Evolutionary conservation across 2,797 vertebrate genomes (phyloP), one percentile per base, ranked within the genome.

Genomic region (Sebastes itinus): DNA sequence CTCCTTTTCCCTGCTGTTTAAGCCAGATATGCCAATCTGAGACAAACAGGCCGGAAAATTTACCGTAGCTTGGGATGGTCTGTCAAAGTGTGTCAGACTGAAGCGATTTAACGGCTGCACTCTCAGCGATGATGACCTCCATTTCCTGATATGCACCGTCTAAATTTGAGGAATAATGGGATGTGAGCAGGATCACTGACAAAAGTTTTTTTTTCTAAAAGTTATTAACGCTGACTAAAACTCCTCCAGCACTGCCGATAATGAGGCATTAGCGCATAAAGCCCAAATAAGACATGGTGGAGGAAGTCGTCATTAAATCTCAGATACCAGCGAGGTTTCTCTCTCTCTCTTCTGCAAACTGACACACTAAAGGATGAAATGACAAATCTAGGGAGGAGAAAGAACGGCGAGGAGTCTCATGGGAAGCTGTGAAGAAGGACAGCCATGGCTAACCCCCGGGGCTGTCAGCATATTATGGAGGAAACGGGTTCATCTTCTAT

Each of bases 91-190:
- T 88, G 87, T 89, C 87, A 88, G 84, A 85, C 69, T 78, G 82
- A 89, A 87, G 84, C 84, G 88, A 92, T 38, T 92, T 90, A 91
- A 78, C 14, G 18, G 75, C 69, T 32, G 67, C 78, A 87, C 71
- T 76, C 76, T 89, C 78, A 84, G 84, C 22, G 9, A 64, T 25
- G 11, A 64, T 23, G 61, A 91, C 89, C 87, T 92, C 81, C 83
- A 88, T 90, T 88, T 86, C 76, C 86, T 87, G 78, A 82, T 76
- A 87, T 73, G 71, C 62, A 54, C n/a, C 0, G 9, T 77, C 65
- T 82, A 87, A 86, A 85, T 91, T 71, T 76, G 87, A 81, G 23
- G 27, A 89, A 86, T 78, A 82, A 82, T 68, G 42, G 75, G 54
- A 80, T 60, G 67, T 75, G 77, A 79, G 74, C 18, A 46, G 81